Evolutionary conservation across 2,113 vertebrate species (phyloP), one percentile per base, ranked within the genome.

Genomic region (Herpailurus yagouaroundi): DNA sequence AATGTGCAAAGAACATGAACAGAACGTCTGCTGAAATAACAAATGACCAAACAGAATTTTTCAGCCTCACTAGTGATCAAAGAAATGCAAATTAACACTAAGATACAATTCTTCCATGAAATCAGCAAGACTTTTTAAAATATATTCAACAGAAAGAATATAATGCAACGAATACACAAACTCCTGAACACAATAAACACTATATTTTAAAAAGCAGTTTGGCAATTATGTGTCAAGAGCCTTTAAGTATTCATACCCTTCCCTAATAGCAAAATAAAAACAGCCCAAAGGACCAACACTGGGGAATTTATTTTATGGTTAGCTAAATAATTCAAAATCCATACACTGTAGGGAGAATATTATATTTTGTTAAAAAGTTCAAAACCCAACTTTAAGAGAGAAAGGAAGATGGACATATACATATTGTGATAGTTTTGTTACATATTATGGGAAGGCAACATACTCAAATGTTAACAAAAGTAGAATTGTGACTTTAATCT

Each of bases 381-480:
- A 96, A 97, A 97, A 76, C 63, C 15, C 55, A 88, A 77, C 33
- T 3, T 86, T 90, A 85, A 86, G 31, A 87, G 36, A 6, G 57
- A 94, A 91, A 97, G n/a, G 23, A 86, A 89, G 41, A 64, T 0
- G 69, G 36, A 96, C 21, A 3, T 18, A 83, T 68, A 77, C 13
- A 31, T 16, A 68, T 25, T 66, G 83, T 64, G 55, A 86, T 60
- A 89, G 69, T 89, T 93, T 77, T 95, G 69, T 81, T 91, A 86
- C 10, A 11, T 81, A 81, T 74, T 31, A 92, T 74, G 55, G 31
- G 31, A 91, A 97, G 9, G 68, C 68, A 97, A 95, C 27, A 95
- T 45, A 89, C 10, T 86, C 55, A 97, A 94, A 97, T 96, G 25
- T 80, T 94, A 92, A 89, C 73, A 91, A 95, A 95, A 95, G 80